Evolutionary conservation across 2,888 invertebrate species (phyloP).

Genomic region (Drosophila dives): DNA sequence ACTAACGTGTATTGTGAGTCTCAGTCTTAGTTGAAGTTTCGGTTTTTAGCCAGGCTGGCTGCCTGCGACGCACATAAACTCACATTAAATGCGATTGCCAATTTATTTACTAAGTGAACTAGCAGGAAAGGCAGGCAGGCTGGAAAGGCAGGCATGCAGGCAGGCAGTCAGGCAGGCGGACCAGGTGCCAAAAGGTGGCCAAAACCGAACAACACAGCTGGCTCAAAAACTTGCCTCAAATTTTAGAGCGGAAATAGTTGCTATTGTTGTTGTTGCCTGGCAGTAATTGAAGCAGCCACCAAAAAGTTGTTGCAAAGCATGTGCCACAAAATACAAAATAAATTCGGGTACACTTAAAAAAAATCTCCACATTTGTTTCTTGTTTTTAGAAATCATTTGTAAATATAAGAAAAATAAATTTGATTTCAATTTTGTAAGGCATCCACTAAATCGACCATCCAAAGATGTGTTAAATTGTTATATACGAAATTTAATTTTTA

Average conservation of each 20-base stretch:
- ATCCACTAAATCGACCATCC: neutral
- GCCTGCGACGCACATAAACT: constrained; percentile 73
- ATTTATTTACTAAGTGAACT: constrained; percentile 81
- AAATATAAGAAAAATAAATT: too few relatives aligned
- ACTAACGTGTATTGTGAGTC: constrained; percentile 36
- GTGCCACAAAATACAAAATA: constrained; percentile 60
- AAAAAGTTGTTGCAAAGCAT: constrained; percentile 69
- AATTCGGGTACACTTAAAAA: neutral
- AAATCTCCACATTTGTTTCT: neutral
- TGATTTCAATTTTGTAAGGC: too few relatives aligned
- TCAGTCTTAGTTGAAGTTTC: constrained; percentile 28
- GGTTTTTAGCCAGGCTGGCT: constrained; percentile 37
- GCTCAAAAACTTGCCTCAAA: constrained; percentile 73
- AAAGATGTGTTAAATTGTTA: neutral
- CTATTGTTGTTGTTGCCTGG: constrained; percentile 32
- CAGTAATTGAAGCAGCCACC: constrained; percentile 72
- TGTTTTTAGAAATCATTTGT: neutral
- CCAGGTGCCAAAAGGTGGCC: constrained; percentile 33
- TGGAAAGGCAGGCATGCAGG: constrained; percentile 14
- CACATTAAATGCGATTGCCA: constrained; percentile 81
- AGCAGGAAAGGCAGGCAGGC: constrained; percentile 29
- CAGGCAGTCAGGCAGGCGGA: constrained; percentile 19
- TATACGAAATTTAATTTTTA: neutral
- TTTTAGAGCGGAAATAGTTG: constrained; percentile 78
- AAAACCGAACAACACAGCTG: constrained; percentile 63